phyloP scores from a whole-genome alignment of 64 coral and sea anemone species.

The Montipora foliosa region DNA sequence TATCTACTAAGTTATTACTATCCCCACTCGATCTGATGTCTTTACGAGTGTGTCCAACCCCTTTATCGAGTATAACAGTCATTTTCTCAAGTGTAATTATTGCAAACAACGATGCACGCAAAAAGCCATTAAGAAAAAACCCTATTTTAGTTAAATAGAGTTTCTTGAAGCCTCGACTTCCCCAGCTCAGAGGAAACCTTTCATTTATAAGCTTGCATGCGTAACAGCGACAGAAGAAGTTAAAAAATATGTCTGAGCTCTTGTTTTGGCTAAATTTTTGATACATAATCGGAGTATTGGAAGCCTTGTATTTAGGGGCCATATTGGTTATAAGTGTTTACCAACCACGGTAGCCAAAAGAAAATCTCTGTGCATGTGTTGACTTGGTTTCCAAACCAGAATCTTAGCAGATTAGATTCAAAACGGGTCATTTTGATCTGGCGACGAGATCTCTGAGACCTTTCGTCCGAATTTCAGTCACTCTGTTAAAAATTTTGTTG shows the following conservation, averaged over 20 bases:
- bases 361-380: neutral
- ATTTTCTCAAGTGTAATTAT: conserved; percentile 47
- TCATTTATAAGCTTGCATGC: neutral
- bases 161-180: neutral
- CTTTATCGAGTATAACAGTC: neutral
- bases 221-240: neutral
- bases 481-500: neutral
- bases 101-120: conserved; percentile 36
- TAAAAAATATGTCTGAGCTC: neutral
- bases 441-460: neutral
- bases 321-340: conserved; percentile 47
- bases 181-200: neutral
- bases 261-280: conserved; percentile 5
- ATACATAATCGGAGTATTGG: conserved; percentile 22
- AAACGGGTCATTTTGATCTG: neutral
- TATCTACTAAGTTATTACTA: neutral
- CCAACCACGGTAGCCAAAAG: neutral
- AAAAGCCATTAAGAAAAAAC: conserved; percentile 12
- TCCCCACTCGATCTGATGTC: neutral
- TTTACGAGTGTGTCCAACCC: conserved; percentile 21
- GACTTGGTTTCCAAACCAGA: neutral
- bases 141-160: neutral
- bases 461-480: neutral
- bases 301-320: conserved; percentile 3
- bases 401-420: neutral